A percentile compares a stretch with the other conserved stretches of the same genome.
Conservation (phyloP, 2,797 vertebrate genomes). For the Myripristis murdjan region DNA sequence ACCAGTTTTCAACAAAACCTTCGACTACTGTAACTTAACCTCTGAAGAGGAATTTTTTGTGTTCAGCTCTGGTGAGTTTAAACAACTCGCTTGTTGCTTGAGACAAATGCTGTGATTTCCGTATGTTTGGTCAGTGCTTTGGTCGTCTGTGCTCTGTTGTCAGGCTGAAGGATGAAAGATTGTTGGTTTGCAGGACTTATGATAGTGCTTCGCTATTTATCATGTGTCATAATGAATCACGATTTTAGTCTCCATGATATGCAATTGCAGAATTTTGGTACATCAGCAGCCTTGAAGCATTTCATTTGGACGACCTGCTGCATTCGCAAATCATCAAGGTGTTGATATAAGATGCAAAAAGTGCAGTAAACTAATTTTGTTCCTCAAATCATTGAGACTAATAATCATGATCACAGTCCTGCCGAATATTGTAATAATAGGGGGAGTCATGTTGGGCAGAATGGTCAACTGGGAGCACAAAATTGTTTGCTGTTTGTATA, state of each 20-base stretch:
- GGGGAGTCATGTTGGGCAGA: neutral
- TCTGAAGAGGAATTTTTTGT: conserved; percentile 29
- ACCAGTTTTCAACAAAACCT: conserved; percentile 26
- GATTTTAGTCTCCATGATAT: neutral
- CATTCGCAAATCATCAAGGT: neutral
- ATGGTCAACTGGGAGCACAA: neutral
- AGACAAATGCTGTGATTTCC: conserved; percentile 32
- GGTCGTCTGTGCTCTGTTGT: conserved; percentile 29
- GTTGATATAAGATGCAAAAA: conserved; percentile 57
- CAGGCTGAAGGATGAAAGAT: neutral
- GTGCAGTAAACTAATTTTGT: conserved; percentile 43
- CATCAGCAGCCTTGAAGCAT: neutral
- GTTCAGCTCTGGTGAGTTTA: conserved; percentile 69
- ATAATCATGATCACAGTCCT: neutral
- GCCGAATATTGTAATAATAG: neutral
- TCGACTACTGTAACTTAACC: conserved; percentile 33
- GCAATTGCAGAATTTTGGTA: neutral
- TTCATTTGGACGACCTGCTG: neutral
- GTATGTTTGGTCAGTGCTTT: conserved; percentile 44
- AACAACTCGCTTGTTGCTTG: neutral
- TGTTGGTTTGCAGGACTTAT: conserved; percentile 9
- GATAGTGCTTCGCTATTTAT: conserved; percentile 36
- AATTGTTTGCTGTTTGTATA: conserved; percentile 29
- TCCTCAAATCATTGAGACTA: conserved; percentile 36
- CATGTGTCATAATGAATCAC: neutral